A percentile compares a stretch with the other conserved stretches of the same genome.
phyloP scores from a whole-genome alignment of 2,113 vertebrate species.

The Mus pahari region DNA sequence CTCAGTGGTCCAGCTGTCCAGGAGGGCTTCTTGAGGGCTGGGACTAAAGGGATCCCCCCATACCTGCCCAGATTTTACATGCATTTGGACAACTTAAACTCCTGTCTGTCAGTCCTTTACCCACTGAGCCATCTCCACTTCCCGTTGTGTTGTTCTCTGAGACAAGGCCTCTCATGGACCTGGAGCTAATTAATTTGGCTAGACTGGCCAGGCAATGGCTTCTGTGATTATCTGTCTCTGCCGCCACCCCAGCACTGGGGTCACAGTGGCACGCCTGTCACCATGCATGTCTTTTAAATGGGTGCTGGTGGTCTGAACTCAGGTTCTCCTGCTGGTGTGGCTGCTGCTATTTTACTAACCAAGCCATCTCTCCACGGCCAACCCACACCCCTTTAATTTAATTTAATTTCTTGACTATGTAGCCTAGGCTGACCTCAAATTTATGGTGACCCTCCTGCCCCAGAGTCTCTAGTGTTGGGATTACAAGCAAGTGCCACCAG shows the following conservation, averaged over 20 bases:
- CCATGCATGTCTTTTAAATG: too few relatives aligned
- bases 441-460: neutral
- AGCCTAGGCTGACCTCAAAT: neutral
- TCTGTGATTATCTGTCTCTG: neutral
- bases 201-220: neutral
- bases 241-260: too few relatives aligned
- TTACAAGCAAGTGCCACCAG: neutral
- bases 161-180: neutral
- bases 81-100: neutral
- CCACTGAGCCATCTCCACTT: neutral
- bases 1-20: neutral
- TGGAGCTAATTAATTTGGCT: neutral
- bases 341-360: neutral
- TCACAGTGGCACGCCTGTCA: too few relatives aligned
- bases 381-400: neutral
- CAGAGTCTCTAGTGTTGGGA: neutral
- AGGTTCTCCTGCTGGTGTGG: too few relatives aligned
- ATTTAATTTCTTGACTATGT: neutral
- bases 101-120: neutral
- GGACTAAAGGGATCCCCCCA: neutral
- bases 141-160: too few relatives aligned
- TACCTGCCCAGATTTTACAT: neutral
- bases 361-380: neutral
- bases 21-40: neutral
- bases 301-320: neutral